Evolutionary conservation across 2,888 invertebrate species (phyloP), one percentile per base, ranked within the genome.

Genomic region (Eubasilissa splendida): DNA sequence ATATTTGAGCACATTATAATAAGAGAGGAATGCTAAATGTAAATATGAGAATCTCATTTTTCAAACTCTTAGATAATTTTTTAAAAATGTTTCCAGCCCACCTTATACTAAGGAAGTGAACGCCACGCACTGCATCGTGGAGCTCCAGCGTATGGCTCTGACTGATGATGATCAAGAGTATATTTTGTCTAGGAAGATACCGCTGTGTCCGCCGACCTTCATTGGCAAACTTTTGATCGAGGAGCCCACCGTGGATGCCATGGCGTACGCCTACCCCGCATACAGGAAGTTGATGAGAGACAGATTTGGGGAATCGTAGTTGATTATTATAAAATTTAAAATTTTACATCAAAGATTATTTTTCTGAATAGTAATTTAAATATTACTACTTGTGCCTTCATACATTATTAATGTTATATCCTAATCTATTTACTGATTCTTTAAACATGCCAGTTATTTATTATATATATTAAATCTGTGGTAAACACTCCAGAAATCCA

Each of bases 91-190:
- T 86, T 86, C 56, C 88, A 92, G 92, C 31, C 91, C 93, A 0
- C 93, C 93, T 0, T 93, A 91, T 87, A 88, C 88, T 9, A 87
- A 91, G 76, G 84, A 87, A 4, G 88, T 92, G 0, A 89, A 90
- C 84, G 92, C 93, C 11, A 94, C 94, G 0, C 95, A 95, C 83
- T 95, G 95, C 85, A 93, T 96, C 83, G 89, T 95, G 31, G 95
- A 96, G 86, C 85, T 91, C 84, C 88, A 88, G 78, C 87, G 89
- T 0, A 87, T 85, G 85, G 88, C 90, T 0, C 86, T 91, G 0
- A 89, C 91, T 0, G 88, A 88, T 0, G 87, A 92, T 8, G 93
- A 94, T 83, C 87, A 92, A 76, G 90, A 91, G 7, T 91, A 90
- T 88, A 88, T 94, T 22, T 87, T 91, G 1, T 87, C 89, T 0